phyloP scores from a whole-genome alignment of 2,797 vertebrate species.

The Valencia hispanica region DNA sequence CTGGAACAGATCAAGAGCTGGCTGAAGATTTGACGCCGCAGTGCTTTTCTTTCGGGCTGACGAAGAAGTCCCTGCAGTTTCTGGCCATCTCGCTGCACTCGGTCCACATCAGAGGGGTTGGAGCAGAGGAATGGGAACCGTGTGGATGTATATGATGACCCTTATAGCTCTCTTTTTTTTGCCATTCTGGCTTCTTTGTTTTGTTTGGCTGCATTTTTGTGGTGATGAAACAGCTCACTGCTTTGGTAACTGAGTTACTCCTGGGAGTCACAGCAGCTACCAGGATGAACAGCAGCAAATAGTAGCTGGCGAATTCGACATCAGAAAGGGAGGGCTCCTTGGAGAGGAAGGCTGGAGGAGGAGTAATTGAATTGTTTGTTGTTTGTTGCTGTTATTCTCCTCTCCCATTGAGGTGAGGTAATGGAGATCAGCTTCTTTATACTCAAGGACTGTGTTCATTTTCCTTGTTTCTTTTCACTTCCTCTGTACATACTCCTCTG shows the following conservation, averaged over 20 bases:
- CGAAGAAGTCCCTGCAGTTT: slow-evolving; percentile 7
- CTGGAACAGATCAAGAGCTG: slow-evolving; percentile 2
- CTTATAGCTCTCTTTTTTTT: slow-evolving; percentile 36
- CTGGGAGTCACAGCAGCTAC: slow-evolving; percentile 52
- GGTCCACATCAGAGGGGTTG: slow-evolving; percentile 9
- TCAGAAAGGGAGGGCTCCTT: slow-evolving; percentile 64
- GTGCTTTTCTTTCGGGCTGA: slow-evolving; percentile 23
- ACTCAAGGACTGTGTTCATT: slow-evolving; percentile 52
- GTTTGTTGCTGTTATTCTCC: slow-evolving; percentile 60
- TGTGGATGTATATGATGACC: slow-evolving; percentile 36
- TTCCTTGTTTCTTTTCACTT: slow-evolving; percentile 50
- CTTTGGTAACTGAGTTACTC: slow-evolving; percentile 71
- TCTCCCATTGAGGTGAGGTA: slow-evolving; percentile 44
- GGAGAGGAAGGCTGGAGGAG: slow-evolving; percentile 49
- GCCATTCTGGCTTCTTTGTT: slow-evolving; percentile 41
- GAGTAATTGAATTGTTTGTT: slow-evolving; percentile 81
- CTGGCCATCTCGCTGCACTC: slow-evolving; percentile 16
- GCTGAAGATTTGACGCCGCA: slow-evolving; percentile 18
- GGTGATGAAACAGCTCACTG: slow-evolving; percentile 74
- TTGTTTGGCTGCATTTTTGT: slow-evolving; percentile 49
- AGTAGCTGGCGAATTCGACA: slow-evolving; percentile 67
- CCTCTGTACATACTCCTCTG: slow-evolving; percentile 48
- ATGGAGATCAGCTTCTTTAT: slow-evolving; percentile 58
- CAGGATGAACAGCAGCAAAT: slow-evolving; percentile 66
- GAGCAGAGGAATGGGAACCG: slow-evolving; percentile 18